Conservation (phyloP, 2,113 vertebrate species). For the Rhinoptilus africanus region DNA sequence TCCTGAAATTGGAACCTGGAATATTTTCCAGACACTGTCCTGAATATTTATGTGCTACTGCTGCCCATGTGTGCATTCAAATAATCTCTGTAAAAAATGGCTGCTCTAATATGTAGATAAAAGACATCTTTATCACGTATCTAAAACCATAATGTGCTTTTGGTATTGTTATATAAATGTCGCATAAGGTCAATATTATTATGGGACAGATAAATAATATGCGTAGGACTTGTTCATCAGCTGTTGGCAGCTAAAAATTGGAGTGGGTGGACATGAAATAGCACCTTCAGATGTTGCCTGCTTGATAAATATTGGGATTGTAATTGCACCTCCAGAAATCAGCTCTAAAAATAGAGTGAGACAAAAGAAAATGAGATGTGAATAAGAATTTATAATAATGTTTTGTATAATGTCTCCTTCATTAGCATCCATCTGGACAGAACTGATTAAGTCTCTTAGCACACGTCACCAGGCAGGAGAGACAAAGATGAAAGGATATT, state of each 20-base stretch:
- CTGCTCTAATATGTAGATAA: neutral
- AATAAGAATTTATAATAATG: constrained; percentile 50
- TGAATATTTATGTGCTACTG: neutral
- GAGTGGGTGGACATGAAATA: constrained; percentile 36
- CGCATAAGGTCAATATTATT: neutral
- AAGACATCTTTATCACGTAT: neutral
- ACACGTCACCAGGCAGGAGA: constrained; percentile 41
- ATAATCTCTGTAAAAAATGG: neutral
- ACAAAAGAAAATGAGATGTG: constrained; percentile 53
- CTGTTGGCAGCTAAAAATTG: neutral
- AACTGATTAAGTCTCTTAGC: constrained; percentile 56
- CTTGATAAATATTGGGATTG: constrained; percentile 23
- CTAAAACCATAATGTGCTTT: neutral
- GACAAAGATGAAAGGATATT: constrained; percentile 54
- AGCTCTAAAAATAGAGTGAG: constrained; percentile 61
- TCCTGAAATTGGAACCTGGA: constrained; percentile 11
- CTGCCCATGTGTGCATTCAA: neutral
- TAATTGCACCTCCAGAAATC: constrained; percentile 41
- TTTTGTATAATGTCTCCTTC: constrained; percentile 54
- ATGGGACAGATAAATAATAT: neutral
- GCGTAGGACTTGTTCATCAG: neutral
- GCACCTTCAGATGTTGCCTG: constrained; percentile 7
- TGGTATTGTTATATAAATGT: neutral
- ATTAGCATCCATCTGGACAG: constrained; percentile 66
- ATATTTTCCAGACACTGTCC: neutral